phyloP scores from a whole-genome alignment of 2,113 vertebrate genomes.

The Rattus norvegicus region DNA sequence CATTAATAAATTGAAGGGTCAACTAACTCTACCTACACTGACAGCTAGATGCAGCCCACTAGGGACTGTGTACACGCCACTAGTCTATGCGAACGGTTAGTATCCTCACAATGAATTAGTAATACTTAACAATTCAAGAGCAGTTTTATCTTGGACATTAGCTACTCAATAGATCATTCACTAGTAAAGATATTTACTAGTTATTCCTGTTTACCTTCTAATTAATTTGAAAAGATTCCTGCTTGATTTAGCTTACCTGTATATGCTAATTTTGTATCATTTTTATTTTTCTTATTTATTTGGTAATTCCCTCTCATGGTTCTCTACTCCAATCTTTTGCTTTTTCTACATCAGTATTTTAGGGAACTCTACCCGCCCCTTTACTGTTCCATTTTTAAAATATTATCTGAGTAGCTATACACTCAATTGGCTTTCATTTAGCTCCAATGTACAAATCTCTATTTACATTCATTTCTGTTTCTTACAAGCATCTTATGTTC shows the following conservation, averaged over 20 bases:
- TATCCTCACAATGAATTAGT: neutral
- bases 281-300: neutral
- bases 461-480: neutral
- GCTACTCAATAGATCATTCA: neutral
- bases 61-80: neutral
- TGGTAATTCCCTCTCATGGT: neutral
- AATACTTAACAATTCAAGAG: neutral
- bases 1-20: neutral
- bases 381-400: neutral
- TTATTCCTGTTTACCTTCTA: neutral
- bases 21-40: neutral
- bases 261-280: neutral
- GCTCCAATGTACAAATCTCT: neutral
- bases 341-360: neutral
- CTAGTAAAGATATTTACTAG: neutral
- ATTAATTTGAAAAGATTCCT: neutral
- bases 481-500: neutral
- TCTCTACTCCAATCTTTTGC: neutral
- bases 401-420: neutral
- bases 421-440: neutral
- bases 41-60: fast-evolving
- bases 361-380: neutral
- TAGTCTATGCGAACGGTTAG: neutral
- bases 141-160: neutral
- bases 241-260: neutral